Evolutionary conservation across 2,888 invertebrate species (phyloP).

Genomic region (Sylvicola cinctus): DNA sequence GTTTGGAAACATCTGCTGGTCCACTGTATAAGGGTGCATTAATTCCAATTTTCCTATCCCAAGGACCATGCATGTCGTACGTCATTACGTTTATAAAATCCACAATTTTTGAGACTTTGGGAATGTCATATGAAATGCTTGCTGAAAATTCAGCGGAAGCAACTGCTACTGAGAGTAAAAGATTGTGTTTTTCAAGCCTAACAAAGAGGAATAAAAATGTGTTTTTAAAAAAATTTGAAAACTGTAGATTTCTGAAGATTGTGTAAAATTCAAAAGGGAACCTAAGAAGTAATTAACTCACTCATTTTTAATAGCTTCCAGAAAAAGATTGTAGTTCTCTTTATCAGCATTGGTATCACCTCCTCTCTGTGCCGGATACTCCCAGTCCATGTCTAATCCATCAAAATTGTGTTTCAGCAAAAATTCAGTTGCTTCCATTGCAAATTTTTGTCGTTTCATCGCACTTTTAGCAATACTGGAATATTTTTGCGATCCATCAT

Average conservation of each 20-base stretch:
- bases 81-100: conserved; percentile 51
- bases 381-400: conserved; percentile 40
- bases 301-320: conserved; percentile 16
- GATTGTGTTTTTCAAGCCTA: conserved; percentile 20
- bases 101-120: conserved; percentile 31
- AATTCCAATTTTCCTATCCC: conserved; percentile 41
- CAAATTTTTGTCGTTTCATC: conserved; percentile 14
- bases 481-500: conserved; percentile 29
- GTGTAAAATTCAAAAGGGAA: too few species aligned
- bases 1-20: conserved; percentile 11
- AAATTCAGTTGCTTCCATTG: conserved; percentile 15
- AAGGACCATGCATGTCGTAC: conserved; percentile 51
- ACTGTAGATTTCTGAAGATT: too few species aligned
- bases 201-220: conserved; percentile 26
- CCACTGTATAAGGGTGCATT: conserved; percentile 41
- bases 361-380: conserved; percentile 31
- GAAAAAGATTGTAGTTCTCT: conserved; percentile 14
- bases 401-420: conserved; percentile 25
- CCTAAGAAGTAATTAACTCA: too few species aligned
- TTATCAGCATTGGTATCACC: conserved; percentile 17
- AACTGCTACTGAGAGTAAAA: conserved; percentile 34
- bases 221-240: conserved; percentile 19
- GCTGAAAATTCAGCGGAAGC: conserved; percentile 31
- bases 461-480: conserved; percentile 26
- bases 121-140: conserved; percentile 34